Percentiles rank a stretch among this genome's conserved stretches.
Evolutionary conservation across 2,113 vertebrate genomes (phyloP).

Genomic region (Channa argus): DNA sequence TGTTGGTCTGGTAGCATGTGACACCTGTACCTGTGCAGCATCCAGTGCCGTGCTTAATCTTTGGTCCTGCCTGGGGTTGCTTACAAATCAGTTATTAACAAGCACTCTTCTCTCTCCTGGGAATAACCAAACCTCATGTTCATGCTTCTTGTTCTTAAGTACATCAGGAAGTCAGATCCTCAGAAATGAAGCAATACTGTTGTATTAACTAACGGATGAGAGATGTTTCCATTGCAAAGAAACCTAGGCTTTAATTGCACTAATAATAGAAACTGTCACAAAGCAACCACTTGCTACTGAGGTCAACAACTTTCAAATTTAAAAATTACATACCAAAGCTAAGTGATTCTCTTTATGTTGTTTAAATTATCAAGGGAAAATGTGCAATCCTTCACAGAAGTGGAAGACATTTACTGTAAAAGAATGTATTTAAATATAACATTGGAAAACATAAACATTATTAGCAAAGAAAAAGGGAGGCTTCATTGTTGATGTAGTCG

Average conservation of each 20-base stretch:
- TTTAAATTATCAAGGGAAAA: constrained; percentile 87
- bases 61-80: constrained; percentile 80
- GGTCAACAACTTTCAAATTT: constrained; percentile 84
- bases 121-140: constrained; percentile 84
- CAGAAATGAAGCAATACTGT: constrained; percentile 86
- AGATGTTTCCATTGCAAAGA: constrained; percentile 60
- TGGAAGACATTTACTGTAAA: constrained; percentile 81
- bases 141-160: constrained; percentile 70
- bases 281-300: constrained; percentile 85
- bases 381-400: constrained; percentile 92
- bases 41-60: constrained; percentile 16
- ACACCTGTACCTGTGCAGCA: constrained; percentile 31
- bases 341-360: constrained; percentile 64
- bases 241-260: constrained; percentile 84
- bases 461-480: constrained; percentile 87
- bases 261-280: constrained; percentile 80
- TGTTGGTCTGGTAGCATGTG: constrained; percentile 70
- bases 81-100: constrained; percentile 81
- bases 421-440: constrained; percentile 77
- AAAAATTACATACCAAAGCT: constrained; percentile 89
- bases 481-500: constrained; percentile 74
- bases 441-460: constrained; percentile 69
- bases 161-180: constrained; percentile 77
- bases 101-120: constrained; percentile 78
- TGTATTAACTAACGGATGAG: constrained; percentile 72